These are phyloP conservation scores for Aegithalos caudatus DNA, from an alignment of 2,113 vertebrate species.

Conservation along the genomic window DNA sequence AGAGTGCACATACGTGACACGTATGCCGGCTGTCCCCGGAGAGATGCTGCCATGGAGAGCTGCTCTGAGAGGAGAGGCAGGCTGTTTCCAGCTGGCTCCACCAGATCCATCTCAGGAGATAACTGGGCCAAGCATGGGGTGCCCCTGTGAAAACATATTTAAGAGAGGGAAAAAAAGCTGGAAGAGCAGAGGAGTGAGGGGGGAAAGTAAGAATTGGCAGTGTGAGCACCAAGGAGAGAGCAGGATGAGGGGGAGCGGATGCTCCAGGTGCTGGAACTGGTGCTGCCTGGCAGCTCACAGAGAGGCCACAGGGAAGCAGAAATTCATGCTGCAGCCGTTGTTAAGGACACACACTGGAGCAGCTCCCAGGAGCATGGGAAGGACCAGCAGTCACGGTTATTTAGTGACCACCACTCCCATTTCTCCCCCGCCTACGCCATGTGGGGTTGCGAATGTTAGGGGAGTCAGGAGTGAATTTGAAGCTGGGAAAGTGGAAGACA, in stretches of 20 bases:
- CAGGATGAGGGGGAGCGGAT: not conserved
- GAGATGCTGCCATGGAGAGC: accelerated
- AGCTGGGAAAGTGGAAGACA: not conserved
- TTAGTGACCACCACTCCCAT: too few species aligned
- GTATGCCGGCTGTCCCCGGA: accelerated
- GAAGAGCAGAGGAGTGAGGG: not conserved
- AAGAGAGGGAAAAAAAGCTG: not conserved
- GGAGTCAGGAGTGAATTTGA: not conserved
- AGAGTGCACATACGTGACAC: accelerated
- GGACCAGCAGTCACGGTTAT: accelerated
- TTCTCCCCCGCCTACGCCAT: accelerated
- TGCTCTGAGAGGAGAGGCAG: not conserved
- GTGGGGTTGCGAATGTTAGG: not conserved
- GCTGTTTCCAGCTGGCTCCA: not conserved
- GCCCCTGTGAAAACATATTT: not conserved
- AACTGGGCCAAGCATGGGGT: not conserved
- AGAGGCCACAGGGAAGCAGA: accelerated
- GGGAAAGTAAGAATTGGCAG: not conserved
- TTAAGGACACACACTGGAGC: accelerated
- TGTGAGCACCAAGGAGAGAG: not conserved
- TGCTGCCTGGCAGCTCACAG: not conserved
- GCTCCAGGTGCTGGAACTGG: not conserved
- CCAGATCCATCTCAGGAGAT: not conserved
- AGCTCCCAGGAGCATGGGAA: not conserved
- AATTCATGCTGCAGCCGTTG: accelerated